A percentile compares a stretch with the other conserved stretches of the same genome.
These are phyloP conservation scores for Trachelus tabidus DNA, from an alignment of 2,888 invertebrate species.

Conservation along the genomic window DNA sequence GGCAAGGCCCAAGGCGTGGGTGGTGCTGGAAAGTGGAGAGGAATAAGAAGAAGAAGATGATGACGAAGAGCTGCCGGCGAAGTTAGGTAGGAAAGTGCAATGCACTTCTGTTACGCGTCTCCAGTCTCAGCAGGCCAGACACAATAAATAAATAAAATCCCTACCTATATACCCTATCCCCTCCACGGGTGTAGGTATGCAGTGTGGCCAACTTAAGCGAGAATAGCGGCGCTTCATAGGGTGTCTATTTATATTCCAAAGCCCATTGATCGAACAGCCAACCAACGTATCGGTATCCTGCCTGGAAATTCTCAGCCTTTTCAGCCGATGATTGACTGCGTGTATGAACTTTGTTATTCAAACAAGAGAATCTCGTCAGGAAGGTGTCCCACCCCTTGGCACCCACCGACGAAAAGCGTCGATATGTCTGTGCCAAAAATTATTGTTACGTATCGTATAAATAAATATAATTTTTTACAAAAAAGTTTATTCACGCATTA, in stretches of 20 bases:
- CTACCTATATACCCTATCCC: not conserved
- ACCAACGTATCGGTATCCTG: not conserved
- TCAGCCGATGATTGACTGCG: not conserved
- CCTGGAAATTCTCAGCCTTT: no score
- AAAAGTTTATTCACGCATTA: no score
- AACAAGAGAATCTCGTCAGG: not conserved
- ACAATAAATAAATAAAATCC: slow-evolving; percentile 3
- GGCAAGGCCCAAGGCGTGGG: not conserved
- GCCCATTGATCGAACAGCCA: slow-evolving; percentile 10
- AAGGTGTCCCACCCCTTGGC: no score
- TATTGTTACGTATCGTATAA: no score
- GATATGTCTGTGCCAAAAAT: no score
- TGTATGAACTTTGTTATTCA: not conserved
- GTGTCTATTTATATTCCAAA: slow-evolving; percentile 15
- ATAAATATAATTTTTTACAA: no score
- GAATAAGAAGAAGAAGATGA: no score
- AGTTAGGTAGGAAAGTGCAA: not conserved
- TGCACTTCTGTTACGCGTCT: slow-evolving; percentile 3
- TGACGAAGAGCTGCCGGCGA: not conserved
- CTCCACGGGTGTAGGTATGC: no score
- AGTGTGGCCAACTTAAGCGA: not conserved
- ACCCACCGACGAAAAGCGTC: no score
- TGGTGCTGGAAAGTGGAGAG: no score
- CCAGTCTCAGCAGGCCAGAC: not conserved
- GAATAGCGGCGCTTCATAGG: not conserved